Conservation (phyloP, 2,888 invertebrate genomes). For the Drosophila rellima region DNA sequence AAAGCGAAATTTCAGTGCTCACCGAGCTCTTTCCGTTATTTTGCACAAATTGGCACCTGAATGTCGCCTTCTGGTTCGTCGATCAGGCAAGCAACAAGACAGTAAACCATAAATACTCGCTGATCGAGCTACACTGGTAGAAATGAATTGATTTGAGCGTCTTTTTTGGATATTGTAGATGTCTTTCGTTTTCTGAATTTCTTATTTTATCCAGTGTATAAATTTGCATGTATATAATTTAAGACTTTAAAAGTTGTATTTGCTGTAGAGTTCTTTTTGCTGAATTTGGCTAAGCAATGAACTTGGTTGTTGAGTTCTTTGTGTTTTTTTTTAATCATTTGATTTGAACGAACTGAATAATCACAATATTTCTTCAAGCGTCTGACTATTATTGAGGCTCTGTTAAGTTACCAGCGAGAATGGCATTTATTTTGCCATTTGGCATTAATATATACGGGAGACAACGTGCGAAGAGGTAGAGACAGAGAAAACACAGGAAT, state of each 20-base stretch:
- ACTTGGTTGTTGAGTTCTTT: background rate
- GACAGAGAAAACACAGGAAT: background rate
- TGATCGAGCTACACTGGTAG: background rate
- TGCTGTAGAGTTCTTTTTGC: background rate
- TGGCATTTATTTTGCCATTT: too few relatives aligned
- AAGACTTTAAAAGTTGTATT: background rate
- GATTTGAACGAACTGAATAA: slow-evolving; percentile 7
- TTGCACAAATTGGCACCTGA: too few relatives aligned
- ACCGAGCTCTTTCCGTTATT: too few relatives aligned
- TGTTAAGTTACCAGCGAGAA: too few relatives aligned
- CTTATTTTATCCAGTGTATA: slow-evolving; percentile 1
- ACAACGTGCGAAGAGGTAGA: background rate
- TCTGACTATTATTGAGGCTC: too few relatives aligned
- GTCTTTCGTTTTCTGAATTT: background rate
- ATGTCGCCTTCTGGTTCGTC: too few relatives aligned
- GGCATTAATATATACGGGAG: too few relatives aligned
- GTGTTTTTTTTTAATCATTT: background rate
- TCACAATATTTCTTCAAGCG: background rate
- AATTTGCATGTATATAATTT: background rate
- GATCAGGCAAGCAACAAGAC: background rate
- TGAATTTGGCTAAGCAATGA: background rate
- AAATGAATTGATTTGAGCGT: background rate
- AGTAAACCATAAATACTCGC: background rate
- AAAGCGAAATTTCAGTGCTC: too few relatives aligned
- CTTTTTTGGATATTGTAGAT: background rate